A percentile compares a stretch with the other conserved stretches of the same genome.
phyloP scores from a whole-genome alignment of 2,797 vertebrate species.

The Lophotriccus pileatus region DNA sequence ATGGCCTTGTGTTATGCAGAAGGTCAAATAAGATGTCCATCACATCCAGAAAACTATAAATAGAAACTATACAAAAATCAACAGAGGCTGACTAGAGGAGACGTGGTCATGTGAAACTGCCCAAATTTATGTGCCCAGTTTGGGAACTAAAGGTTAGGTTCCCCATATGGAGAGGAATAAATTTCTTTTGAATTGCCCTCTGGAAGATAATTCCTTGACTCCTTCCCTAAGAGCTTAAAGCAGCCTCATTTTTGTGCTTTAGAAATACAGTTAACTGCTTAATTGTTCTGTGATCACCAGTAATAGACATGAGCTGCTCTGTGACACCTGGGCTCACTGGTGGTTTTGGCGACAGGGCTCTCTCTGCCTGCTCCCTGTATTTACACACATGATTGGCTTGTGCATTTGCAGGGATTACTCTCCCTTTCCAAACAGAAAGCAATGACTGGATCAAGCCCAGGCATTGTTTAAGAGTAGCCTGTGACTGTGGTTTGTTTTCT shows the following conservation, averaged over 20 bases:
- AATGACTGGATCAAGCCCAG: slow-evolving; percentile 29
- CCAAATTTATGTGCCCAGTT: neutral
- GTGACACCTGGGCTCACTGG: neutral
- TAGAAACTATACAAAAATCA: neutral
- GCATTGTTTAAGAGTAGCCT: slow-evolving; percentile 23
- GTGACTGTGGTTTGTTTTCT: slow-evolving; percentile 8
- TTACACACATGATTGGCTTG: neutral
- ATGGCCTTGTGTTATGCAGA: neutral
- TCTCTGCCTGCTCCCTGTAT: neutral
- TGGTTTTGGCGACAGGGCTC: neutral
- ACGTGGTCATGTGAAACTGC: neutral
- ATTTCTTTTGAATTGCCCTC: neutral
- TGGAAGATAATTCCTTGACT: neutral
- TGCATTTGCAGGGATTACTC: slow-evolving; percentile 6
- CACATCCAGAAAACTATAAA: neutral
- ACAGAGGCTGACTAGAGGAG: neutral
- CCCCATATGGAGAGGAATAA: neutral
- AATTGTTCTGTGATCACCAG: neutral
- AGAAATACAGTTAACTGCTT: neutral
- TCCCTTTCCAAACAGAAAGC: slow-evolving; percentile 47
- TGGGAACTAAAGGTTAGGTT: neutral
- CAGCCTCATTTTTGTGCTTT: neutral
- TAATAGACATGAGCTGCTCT: neutral
- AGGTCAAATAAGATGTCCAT: neutral
- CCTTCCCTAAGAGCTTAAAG: neutral